Conservation (phyloP, 2,113 vertebrate genomes). For the Leucoraja erinaceus region DNA sequence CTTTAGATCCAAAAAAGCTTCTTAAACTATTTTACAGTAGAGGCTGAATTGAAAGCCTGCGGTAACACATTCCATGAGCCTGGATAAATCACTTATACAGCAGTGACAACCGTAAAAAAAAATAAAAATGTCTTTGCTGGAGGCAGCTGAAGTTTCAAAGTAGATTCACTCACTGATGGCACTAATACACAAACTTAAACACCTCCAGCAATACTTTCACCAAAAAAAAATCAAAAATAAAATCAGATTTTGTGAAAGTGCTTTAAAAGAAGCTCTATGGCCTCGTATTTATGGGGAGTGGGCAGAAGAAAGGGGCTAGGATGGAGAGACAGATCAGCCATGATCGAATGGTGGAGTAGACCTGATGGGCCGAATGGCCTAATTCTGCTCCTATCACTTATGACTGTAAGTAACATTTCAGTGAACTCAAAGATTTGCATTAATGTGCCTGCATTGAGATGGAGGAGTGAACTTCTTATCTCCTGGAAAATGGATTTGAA, state of each 20-base stretch:
- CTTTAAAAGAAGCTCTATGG: not conserved
- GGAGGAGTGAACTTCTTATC: not conserved
- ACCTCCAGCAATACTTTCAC: not conserved
- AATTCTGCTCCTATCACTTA: too few species aligned
- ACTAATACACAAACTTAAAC: conserved; percentile 21
- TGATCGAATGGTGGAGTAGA: too few species aligned
- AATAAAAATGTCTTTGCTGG: not conserved
- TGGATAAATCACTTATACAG: conserved; percentile 34
- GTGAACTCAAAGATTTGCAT: not conserved
- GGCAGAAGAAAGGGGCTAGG: too few species aligned
- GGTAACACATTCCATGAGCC: conserved; percentile 35
- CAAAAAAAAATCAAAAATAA: not conserved
- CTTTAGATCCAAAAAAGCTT: conserved; percentile 31
- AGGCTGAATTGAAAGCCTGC: conserved; percentile 31
- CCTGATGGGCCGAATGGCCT: too few species aligned
- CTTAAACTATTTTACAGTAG: conserved; percentile 38
- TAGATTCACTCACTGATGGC: conserved; percentile 11
- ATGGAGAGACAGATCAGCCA: too few species aligned
- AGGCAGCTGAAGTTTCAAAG: conserved; percentile 37
- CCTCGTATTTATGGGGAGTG: too few species aligned
- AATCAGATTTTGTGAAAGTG: not conserved
- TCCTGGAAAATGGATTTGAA: conserved; percentile 8
- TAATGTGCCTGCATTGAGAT: not conserved
- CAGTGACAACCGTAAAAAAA: conserved; percentile 31
- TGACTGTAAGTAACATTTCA: conserved; percentile 16